A percentile compares a stretch with the other conserved stretches of the same genome.
These are phyloP conservation scores for Tachystola acroxantha DNA, from an alignment of 2,888 invertebrate genomes.

Conservation along the genomic window DNA sequence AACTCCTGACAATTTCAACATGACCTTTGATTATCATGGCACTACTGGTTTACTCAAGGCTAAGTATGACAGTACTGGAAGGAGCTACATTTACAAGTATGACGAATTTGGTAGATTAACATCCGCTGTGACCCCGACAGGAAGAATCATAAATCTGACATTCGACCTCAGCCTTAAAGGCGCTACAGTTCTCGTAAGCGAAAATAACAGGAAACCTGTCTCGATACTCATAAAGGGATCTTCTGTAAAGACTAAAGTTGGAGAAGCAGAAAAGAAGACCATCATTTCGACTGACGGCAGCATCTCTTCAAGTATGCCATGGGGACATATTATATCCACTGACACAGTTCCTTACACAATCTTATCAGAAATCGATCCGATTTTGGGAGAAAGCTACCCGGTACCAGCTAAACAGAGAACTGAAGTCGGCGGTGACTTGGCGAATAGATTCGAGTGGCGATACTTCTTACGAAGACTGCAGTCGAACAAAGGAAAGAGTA, in stretches of 20 bases:
- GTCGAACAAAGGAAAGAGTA: slow-evolving; percentile 78
- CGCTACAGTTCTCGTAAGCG: slow-evolving; percentile 90
- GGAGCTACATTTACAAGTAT: slow-evolving; percentile 95
- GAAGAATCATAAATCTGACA: slow-evolving; percentile 90
- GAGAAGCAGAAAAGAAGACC: slow-evolving; percentile 89
- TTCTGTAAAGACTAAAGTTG: slow-evolving; percentile 88
- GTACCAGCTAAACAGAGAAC: slow-evolving; percentile 94
- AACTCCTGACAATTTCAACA: slow-evolving; percentile 95
- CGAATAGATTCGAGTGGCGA: slow-evolving; percentile 97
- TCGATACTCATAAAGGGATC: slow-evolving; percentile 93
- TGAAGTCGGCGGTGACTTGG: slow-evolving; percentile 92
- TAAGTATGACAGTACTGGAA: slow-evolving; percentile 92
- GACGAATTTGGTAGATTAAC: slow-evolving; percentile 96
- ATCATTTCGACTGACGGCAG: slow-evolving; percentile 90
- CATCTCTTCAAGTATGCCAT: slow-evolving; percentile 88
- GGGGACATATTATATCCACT: slow-evolving; percentile 92
- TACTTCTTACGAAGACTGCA: slow-evolving; percentile 90
- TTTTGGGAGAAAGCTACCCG: slow-evolving; percentile 93
- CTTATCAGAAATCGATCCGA: slow-evolving; percentile 90
- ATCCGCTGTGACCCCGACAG: slow-evolving; percentile 96
- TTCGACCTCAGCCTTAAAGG: slow-evolving; percentile 95
- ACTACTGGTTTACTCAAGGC: slow-evolving; percentile 93
- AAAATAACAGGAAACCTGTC: slow-evolving; percentile 89
- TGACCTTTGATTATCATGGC: slow-evolving; percentile 95
- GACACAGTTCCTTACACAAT: slow-evolving; percentile 95